Percentiles rank a stretch among this genome's conserved stretches.
Evolutionary conservation across 2,113 vertebrate species (phyloP).

Genomic region (Epinephelus lanceolatus): DNA sequence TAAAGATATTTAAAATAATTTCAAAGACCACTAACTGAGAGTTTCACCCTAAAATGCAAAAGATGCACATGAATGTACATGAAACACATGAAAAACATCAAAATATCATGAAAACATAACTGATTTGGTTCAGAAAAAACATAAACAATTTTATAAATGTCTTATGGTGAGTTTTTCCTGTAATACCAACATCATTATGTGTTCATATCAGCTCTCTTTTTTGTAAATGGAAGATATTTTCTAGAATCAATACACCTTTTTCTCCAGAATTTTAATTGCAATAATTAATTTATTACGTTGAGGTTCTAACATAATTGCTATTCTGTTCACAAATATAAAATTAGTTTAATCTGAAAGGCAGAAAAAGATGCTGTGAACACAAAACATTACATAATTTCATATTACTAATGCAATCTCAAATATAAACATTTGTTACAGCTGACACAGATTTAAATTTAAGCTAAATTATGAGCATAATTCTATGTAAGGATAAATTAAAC

Average conservation of each 20-base stretch:
- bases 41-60: neutral
- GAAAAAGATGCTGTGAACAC: neutral
- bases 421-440: neutral
- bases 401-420: neutral
- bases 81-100: conserved; percentile 6
- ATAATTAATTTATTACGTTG: neutral
- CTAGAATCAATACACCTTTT: neutral
- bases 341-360: neutral
- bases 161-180: neutral
- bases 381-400: neutral
- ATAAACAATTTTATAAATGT: neutral
- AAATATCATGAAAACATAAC: neutral
- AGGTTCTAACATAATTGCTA: neutral
- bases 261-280: conserved; percentile 1
- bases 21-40: neutral
- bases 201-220: conserved; percentile 3
- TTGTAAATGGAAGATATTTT: neutral
- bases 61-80: conserved; percentile 20
- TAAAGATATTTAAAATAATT: conserved; percentile 1
- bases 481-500: neutral
- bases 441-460: neutral
- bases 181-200: neutral
- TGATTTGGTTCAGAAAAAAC: neutral
- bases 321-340: neutral
- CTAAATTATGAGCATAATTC: neutral